These are phyloP conservation scores for Phoeniculus purpureus DNA, from an alignment of 2,797 vertebrate species.

Conservation along the genomic window DNA sequence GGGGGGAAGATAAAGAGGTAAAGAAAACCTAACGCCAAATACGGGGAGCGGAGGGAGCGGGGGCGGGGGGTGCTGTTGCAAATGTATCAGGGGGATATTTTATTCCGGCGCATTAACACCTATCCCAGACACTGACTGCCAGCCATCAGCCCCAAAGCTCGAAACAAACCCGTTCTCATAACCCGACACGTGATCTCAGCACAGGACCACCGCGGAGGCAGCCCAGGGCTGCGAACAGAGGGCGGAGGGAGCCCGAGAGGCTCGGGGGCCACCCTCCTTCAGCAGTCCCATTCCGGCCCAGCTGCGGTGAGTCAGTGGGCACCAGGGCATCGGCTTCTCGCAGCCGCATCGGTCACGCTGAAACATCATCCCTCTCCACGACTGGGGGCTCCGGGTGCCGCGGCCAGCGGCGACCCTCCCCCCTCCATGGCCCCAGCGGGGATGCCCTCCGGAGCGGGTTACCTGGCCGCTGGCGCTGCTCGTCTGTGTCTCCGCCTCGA, in stretches of 20 bases:
- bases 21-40: background rate
- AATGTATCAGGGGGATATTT: background rate
- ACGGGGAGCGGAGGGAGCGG: no score
- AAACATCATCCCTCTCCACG: background rate
- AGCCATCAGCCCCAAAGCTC: background rate
- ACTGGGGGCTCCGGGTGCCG: background rate
- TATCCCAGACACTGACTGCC: background rate
- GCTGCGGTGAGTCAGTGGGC: background rate
- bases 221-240: background rate
- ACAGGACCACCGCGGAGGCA: background rate
- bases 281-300: background rate
- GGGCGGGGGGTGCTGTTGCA: background rate
- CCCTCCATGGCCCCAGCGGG: background rate
- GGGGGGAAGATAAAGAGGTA: background rate
- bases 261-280: background rate
- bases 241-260: background rate
- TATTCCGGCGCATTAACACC: no score
- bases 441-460: background rate
- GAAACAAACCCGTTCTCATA: background rate
- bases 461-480: constrained; percentile 88
- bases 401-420: background rate
- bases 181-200: no score
- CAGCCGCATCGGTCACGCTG: background rate
- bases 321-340: background rate
- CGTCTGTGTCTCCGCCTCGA: constrained; percentile 93